phyloP scores from a whole-genome alignment of 2,888 invertebrate genomes.

The Aethes cnicana region DNA sequence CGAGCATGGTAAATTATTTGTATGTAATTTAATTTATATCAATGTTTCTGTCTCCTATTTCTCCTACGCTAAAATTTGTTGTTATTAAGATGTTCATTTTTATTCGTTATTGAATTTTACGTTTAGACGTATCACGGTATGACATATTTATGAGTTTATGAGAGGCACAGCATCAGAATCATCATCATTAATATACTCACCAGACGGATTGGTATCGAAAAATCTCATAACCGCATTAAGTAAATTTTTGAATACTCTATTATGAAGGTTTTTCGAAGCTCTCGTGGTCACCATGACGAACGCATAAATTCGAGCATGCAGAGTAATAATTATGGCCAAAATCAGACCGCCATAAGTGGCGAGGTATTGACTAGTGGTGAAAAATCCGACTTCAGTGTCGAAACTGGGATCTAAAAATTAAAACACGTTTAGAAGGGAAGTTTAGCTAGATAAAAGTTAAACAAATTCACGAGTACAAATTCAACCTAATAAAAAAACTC shows the following conservation, averaged over 20 bases:
- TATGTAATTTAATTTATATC: no score
- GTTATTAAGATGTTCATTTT: no score
- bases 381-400: constrained; percentile 52
- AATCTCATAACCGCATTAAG: constrained; percentile 87
- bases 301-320: constrained; percentile 78
- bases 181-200: constrained; percentile 61
- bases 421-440: constrained; percentile 4
- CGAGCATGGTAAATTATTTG: no score
- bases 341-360: constrained; percentile 61
- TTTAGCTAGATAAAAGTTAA: no score
- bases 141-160: no score
- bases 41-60: no score
- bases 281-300: constrained; percentile 84
- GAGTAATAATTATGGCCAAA: constrained; percentile 66
- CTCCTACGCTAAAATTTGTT: no score
- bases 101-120: no score
- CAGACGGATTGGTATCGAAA: constrained; percentile 90
- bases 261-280: constrained; percentile 87
- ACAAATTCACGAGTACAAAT: no score
- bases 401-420: constrained; percentile 55
- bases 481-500: constrained; percentile 31
- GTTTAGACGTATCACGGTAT: no score
- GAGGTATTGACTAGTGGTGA: constrained; percentile 63
- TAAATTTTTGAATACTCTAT: constrained; percentile 87
- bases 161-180: no score